Percentiles rank a stretch among this genome's conserved stretches.
Evolutionary conservation across 2,113 vertebrate genomes (phyloP).

Genomic region (Emydura subglobosa): DNA sequence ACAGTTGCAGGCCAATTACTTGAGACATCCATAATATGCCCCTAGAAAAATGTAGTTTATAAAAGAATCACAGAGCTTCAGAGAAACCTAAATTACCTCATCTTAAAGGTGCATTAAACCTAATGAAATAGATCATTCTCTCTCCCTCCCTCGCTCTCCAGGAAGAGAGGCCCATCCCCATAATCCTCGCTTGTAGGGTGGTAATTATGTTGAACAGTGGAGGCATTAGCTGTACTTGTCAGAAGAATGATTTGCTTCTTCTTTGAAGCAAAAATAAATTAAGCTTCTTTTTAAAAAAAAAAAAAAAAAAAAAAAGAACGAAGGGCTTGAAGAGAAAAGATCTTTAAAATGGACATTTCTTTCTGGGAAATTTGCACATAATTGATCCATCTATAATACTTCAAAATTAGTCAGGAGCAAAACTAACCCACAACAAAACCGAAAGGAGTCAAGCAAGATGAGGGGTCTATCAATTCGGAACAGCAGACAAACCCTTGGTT

Average conservation of each 20-base stretch:
- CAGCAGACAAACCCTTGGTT: not conserved
- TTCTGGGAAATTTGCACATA: not conserved
- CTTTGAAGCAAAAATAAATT: not conserved
- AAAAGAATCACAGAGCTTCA: not conserved
- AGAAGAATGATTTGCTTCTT: not conserved
- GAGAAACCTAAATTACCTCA: fast-evolving
- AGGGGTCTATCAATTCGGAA: not conserved
- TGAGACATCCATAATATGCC: not conserved
- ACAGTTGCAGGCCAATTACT: not conserved
- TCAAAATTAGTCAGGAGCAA: not conserved
- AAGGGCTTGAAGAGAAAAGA: not conserved
- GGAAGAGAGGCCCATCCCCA: not conserved
- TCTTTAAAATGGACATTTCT: not conserved
- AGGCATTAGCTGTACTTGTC: not conserved
- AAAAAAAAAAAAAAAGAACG: not conserved
- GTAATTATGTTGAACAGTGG: not conserved
- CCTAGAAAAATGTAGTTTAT: not conserved
- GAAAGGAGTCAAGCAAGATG: not conserved
- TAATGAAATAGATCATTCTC: not conserved
- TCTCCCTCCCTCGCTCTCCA: not conserved
- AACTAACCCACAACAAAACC: not conserved
- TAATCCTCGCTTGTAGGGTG: fast-evolving
- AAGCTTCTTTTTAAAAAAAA: not conserved
- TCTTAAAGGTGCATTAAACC: not conserved
- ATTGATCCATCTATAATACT: not conserved